Conservation (phyloP, 2,888 invertebrate genomes). For the Dryadula phaetusa region DNA sequence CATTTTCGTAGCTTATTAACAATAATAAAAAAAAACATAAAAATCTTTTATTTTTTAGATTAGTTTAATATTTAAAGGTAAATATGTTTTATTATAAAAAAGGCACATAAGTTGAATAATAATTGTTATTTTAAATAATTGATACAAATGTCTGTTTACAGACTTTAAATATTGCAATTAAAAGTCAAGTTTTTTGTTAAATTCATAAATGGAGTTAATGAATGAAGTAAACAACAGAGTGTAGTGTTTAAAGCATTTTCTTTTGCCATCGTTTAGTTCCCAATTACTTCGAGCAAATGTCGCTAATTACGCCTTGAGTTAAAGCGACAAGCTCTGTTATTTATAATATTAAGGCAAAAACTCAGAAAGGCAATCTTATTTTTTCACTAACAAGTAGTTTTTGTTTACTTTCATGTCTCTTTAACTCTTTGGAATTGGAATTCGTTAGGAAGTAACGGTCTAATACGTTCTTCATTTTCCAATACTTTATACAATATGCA, state of each 20-base stretch:
- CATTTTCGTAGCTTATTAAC: too few relatives aligned
- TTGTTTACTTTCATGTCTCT: too few relatives aligned
- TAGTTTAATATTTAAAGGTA: neutral
- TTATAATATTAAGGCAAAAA: conserved; percentile 6
- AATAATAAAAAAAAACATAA: too few relatives aligned
- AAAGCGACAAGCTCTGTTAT: conserved; percentile 8
- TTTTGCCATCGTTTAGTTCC: conserved; percentile 14
- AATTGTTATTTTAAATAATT: conserved; percentile 13
- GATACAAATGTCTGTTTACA: conserved; percentile 17
- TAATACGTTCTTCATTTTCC: too few relatives aligned
- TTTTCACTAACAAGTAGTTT: neutral
- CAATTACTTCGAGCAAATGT: conserved; percentile 21
- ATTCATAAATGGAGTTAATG: conserved; percentile 33
- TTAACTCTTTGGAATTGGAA: too few relatives aligned
- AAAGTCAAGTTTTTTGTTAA: conserved; percentile 31
- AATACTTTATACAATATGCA: too few relatives aligned
- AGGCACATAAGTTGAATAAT: neutral
- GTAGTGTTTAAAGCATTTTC: conserved; percentile 26
- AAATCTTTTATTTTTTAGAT: neutral
- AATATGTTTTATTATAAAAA: neutral
- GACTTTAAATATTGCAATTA: conserved; percentile 40
- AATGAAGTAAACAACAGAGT: conserved; percentile 24
- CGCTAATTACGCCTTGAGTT: conserved; percentile 8
- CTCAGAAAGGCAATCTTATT: neutral
- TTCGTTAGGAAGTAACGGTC: too few relatives aligned